Percentiles rank a stretch among this genome's conserved stretches.
Conservation (phyloP, 2,797 vertebrate genomes). For the Parauchenoglanis punctatus region DNA sequence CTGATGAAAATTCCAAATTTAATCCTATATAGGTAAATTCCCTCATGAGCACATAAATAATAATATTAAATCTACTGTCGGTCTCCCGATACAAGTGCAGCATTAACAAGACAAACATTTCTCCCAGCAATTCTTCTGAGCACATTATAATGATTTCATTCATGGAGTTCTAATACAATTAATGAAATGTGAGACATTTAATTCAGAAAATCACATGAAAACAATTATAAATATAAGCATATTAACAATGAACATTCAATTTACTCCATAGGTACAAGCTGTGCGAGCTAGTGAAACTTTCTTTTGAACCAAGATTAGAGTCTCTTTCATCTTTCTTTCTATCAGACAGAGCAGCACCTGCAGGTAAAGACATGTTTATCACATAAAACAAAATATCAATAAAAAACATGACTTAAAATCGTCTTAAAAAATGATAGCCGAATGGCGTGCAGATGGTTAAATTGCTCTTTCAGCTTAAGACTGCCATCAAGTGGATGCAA, state of each 20-base stretch:
- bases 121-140: background rate
- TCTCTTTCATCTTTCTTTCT: background rate
- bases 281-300: background rate
- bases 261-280: background rate
- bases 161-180: background rate
- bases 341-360: constrained; percentile 17
- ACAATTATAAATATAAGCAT: background rate
- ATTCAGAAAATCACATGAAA: background rate
- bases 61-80: background rate
- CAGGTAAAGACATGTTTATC: constrained; percentile 16
- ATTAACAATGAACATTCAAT: background rate
- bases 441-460: background rate
- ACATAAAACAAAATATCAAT: background rate
- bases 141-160: constrained; percentile 12
- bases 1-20: background rate
- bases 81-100: constrained; percentile 5
- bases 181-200: background rate
- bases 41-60: constrained; percentile 23
- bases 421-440: background rate
- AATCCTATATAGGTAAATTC: constrained; percentile 1
- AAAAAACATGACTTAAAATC: background rate
- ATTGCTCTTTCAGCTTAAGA: constrained; percentile 27
- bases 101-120: constrained; percentile 24
- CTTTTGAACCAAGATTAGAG: background rate
- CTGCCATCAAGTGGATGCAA: constrained; percentile 43